Evolutionary conservation across 2,113 vertebrate species (phyloP).

Genomic region (Dipodomys stephensi): DNA sequence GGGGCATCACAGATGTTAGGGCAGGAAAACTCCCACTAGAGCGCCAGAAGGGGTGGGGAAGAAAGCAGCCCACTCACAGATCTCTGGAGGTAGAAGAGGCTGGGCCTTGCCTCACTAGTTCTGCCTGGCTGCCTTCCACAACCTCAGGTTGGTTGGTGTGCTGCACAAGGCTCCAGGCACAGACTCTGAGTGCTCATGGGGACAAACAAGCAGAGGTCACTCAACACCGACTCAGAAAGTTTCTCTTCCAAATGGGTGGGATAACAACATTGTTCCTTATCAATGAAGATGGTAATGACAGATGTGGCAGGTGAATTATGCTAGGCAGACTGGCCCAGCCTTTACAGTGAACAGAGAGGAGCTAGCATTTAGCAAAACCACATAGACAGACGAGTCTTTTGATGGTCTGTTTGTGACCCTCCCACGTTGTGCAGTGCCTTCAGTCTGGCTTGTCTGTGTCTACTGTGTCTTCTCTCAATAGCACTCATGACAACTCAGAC

Average conservation of each 20-base stretch:
- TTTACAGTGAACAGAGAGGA: not conserved
- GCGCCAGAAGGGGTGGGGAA: not conserved
- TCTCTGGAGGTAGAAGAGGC: not conserved
- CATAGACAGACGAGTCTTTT: not conserved
- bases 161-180: not conserved
- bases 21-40: not conserved
- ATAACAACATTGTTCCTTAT: accelerated
- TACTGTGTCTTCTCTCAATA: not conserved
- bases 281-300: not conserved
- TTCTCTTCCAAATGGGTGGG: not conserved
- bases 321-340: not conserved
- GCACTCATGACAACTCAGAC: not conserved
- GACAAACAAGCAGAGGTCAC: not conserved
- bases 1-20: not conserved
- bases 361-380: not conserved
- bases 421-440: not conserved
- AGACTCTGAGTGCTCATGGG: not conserved
- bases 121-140: not conserved
- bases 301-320: not conserved
- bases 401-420: accelerated
- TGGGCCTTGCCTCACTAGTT: not conserved
- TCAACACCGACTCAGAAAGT: not conserved
- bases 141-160: not conserved
- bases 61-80: not conserved
- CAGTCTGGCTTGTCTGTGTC: not conserved